Conservation (phyloP, 2,113 vertebrate genomes). For the Embiotoca jacksoni region DNA sequence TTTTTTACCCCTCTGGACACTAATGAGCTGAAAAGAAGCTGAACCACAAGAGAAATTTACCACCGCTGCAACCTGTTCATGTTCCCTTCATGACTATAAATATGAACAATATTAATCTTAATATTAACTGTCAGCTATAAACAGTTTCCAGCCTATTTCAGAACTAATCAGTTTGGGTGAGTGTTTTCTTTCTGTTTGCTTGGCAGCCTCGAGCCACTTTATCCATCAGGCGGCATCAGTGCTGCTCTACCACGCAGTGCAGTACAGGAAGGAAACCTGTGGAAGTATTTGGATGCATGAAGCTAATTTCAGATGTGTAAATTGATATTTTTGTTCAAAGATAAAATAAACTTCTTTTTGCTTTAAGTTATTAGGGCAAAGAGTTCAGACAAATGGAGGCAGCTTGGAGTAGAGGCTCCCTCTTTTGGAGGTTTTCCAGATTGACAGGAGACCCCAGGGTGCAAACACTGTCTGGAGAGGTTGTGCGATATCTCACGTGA, state of each 20-base stretch:
- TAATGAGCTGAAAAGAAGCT: neutral
- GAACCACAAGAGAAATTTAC: neutral
- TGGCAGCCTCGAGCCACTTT: neutral
- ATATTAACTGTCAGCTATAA: neutral
- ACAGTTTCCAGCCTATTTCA: neutral
- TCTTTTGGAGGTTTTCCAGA: neutral
- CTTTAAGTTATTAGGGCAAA: neutral
- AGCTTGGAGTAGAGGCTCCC: neutral
- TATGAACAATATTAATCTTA: neutral
- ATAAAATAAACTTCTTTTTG: no score
- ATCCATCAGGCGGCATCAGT: conserved; percentile 10
- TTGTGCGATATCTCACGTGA: neutral
- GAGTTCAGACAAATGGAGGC: neutral
- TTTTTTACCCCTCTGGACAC: conserved; percentile 2
- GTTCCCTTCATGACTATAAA: neutral
- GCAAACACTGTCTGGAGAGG: no score
- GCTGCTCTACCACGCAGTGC: neutral
- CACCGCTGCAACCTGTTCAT: neutral
- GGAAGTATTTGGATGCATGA: neutral
- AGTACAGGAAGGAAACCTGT: no score
- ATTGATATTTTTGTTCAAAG: no score
- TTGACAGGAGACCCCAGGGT: neutral
- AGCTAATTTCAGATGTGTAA: no score
- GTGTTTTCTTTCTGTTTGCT: neutral
- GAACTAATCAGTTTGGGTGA: neutral